A percentile compares a stretch with the other conserved stretches of the same genome.
These are phyloP conservation scores for Corythaixoides concolor DNA, from an alignment of 2,113 vertebrate genomes.

Conservation along the genomic window DNA sequence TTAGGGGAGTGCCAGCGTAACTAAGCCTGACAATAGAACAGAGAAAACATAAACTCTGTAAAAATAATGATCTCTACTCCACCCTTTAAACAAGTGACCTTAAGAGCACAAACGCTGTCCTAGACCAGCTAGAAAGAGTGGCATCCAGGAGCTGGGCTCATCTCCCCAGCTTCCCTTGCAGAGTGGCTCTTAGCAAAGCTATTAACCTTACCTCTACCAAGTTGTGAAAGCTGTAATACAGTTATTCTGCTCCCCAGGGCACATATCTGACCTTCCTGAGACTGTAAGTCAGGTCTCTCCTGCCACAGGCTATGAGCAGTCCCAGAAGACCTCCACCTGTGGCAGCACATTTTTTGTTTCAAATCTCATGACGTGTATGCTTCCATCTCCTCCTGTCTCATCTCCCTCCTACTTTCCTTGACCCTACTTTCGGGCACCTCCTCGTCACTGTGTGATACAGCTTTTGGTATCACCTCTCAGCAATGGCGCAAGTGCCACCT, in stretches of 20 bases:
- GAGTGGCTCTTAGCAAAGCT: background rate
- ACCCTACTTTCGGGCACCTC: background rate
- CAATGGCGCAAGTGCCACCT: background rate
- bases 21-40: slow-evolving; percentile 18
- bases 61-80: slow-evolving; percentile 18
- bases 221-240: background rate
- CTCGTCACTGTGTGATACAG: background rate
- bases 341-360: background rate
- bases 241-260: background rate
- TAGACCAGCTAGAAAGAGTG: background rate
- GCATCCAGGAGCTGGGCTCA: background rate
- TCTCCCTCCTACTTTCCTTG: background rate
- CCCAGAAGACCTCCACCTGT: background rate
- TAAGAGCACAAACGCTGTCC: background rate
- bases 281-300: background rate
- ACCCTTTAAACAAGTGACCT: slow-evolving; percentile 1
- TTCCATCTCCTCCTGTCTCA: background rate
- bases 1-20: background rate
- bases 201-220: background rate
- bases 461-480: background rate
- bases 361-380: background rate
- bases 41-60: background rate
- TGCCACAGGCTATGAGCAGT: background rate
- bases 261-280: background rate
- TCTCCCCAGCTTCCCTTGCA: background rate